Evolutionary conservation across 2,797 vertebrate species (phyloP).

Genomic region (Podargus strigoides): DNA sequence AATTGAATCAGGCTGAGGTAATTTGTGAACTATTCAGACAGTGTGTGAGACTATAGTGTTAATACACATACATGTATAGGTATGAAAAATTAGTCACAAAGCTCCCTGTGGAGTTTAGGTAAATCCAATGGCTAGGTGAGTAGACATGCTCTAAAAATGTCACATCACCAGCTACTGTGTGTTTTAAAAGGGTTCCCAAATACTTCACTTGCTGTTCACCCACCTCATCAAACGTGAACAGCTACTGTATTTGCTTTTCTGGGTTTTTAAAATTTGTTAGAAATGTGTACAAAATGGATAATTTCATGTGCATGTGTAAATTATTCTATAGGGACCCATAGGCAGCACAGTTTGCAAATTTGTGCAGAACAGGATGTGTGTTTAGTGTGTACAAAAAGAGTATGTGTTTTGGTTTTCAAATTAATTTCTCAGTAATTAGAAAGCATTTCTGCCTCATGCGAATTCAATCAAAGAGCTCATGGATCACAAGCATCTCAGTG

Average conservation of each 20-base stretch:
- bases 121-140: neutral
- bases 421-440: conserved; percentile 27
- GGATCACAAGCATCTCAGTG: neutral
- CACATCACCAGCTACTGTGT: neutral
- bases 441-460: neutral
- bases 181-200: neutral
- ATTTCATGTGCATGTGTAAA: neutral
- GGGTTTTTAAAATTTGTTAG: neutral
- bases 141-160: neutral
- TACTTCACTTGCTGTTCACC: neutral
- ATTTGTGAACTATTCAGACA: neutral
- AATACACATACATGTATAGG: neutral
- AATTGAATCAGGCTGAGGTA: neutral
- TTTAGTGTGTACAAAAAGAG: neutral
- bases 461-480: conserved; percentile 27
- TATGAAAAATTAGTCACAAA: neutral
- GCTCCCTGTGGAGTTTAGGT: neutral
- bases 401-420: neutral
- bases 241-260: neutral
- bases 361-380: neutral
- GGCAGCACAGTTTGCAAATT: neutral
- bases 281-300: neutral
- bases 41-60: neutral
- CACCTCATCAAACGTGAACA: neutral
- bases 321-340: neutral